These are phyloP conservation scores for Papilio elwesi DNA, from an alignment of 2,888 invertebrate genomes.

Conservation along the genomic window DNA sequence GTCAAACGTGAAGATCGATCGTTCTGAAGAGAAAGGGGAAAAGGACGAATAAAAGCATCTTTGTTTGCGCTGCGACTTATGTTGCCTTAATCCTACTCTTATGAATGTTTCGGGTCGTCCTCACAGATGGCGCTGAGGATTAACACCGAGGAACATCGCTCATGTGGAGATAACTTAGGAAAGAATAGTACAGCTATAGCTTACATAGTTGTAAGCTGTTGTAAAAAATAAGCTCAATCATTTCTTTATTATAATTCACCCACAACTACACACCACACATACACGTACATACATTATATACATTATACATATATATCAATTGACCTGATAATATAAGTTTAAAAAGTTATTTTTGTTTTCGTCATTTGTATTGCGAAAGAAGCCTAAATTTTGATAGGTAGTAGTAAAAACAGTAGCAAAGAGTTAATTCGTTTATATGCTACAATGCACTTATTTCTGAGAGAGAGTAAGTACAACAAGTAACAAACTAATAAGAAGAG, in stretches of 20 bases:
- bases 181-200: too few species aligned
- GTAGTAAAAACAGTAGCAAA: background rate
- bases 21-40: constrained; percentile 14
- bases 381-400: too few species aligned
- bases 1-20: constrained; percentile 14
- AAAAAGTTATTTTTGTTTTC: background rate
- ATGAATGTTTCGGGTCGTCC: constrained; percentile 21
- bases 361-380: too few species aligned
- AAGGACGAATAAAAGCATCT: constrained; percentile 24
- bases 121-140: constrained; percentile 22
- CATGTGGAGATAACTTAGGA: constrained; percentile 6
- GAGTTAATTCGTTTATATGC: constrained; percentile 10
- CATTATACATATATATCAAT: too few species aligned
- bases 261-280: background rate
- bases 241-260: too few species aligned
- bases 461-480: too few species aligned
- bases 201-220: too few species aligned
- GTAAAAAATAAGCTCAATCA: too few species aligned
- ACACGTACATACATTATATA: too few species aligned
- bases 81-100: constrained; percentile 33
- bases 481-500: constrained; percentile 33
- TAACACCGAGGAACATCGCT: constrained; percentile 21
- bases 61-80: constrained; percentile 31
- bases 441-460: constrained; percentile 12
- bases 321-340: too few species aligned